Conservation (phyloP, 35 echinoderm and acorn worm species). For the Amphiura filiformis region DNA sequence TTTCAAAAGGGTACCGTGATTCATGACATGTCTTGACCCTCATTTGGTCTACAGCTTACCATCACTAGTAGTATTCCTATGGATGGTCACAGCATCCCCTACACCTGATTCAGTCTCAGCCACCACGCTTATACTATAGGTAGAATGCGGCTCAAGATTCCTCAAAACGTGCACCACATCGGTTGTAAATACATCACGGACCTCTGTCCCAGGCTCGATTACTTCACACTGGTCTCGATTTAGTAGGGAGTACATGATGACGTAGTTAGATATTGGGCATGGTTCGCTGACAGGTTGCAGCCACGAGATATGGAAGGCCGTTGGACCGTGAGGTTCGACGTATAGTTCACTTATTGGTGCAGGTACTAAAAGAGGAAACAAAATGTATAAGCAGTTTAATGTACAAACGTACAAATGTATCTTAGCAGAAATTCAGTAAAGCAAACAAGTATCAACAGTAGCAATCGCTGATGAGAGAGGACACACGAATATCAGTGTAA, state of each 20-base stretch:
- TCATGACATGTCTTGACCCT: too few species aligned
- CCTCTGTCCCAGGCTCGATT: neutral
- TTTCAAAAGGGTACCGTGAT: too few species aligned
- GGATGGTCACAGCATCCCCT: neutral
- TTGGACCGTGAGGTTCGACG: neutral
- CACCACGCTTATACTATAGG: neutral
- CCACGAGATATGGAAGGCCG: neutral
- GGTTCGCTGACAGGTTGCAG: neutral
- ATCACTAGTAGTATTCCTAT: neutral
- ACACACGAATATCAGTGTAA: too few species aligned
- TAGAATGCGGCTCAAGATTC: neutral
- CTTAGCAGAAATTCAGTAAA: too few species aligned
- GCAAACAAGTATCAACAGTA: too few species aligned
- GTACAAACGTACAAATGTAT: too few species aligned
- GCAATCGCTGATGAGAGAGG: too few species aligned
- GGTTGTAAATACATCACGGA: neutral
- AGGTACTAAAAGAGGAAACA: neutral
- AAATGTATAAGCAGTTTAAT: too few species aligned
- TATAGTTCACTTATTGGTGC: neutral
- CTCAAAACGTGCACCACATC: neutral
- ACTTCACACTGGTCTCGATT: neutral
- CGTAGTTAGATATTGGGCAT: neutral
- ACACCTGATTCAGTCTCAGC: neutral
- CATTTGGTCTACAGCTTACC: too few species aligned
- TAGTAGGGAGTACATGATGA: neutral